Evolutionary conservation across 2,797 vertebrate species (phyloP), one percentile per base, ranked within the genome.

Genomic region (Gymnothorax javanicus): DNA sequence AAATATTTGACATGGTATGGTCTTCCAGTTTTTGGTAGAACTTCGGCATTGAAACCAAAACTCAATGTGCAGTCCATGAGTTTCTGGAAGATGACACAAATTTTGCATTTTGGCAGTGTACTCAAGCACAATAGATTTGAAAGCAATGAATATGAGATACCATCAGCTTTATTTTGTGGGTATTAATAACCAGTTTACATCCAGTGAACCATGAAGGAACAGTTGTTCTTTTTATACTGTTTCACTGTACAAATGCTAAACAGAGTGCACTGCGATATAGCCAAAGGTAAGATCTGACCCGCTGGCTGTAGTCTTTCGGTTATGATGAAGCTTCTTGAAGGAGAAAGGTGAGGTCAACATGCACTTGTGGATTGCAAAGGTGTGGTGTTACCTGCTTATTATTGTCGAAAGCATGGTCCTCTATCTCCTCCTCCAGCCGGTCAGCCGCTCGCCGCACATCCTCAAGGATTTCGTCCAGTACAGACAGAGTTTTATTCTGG

Each of bases 381-480:
- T 71, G 27, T 83, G 20, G 1, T 81, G 85, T 13, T 90, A 98
- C 98, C 91, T 97, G 96, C 92, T 99, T 99, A 90, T 98, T 99
- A 92, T 99, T 97, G 91, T 99, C 97, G 83, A 99, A 99, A 56
- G 96, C 98, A 0, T 98, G 99, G 64, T 99, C 99, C 90, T 98
- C 98, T 17, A 99, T 99, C 91, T 98, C 97, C 89, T 98, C 98
- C 91, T 99, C 98, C 33, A 99, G 91, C 0, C 98, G 96, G 91
- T 99, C 98, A 0, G 99, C 99, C n/a, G 98, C 99, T 92, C 95
- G 98, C 90, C 97, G 94, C 82, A 99, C 97, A 0, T 99, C 98
- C 93, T 99, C 98, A 17, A 99, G 95, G 89, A 99, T 98, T 93
- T 98, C 98, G 85, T 99, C 99, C 17, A 99, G 95, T 86, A 99